Evolutionary conservation across 2,888 invertebrate species (phyloP), one percentile per base, ranked within the genome.

Genomic region (Panorpa germanica): DNA sequence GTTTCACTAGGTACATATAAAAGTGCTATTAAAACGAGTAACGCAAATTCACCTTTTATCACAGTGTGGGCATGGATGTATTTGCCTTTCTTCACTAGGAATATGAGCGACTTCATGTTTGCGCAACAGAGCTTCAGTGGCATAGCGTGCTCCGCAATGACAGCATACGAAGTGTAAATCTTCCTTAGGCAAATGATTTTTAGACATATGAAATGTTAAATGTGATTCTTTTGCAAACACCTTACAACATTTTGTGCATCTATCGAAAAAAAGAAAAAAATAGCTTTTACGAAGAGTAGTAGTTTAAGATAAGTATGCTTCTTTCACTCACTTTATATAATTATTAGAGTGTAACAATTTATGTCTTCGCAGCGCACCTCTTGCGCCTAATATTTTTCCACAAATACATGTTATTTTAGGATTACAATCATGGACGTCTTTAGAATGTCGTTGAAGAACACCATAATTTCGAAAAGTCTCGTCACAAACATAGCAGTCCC

Each of bases 121-220:
- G n/a, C 41, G 35, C 14, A 46, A 34, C 19, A 46, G 36, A 20
- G 43, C 40, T 17, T 44, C 43, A 23, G 43, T 41, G 27, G 45
- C 44, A 32, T 45, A 46, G 6, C 45, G 35, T 4, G 44, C 34
- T 5, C 43, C 43, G 35, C 46, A 46, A 33, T 46, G 44, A 32
- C 45, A 45, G 27, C 46, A 46, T 4, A 44, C 43, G 31, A 40
- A 46, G 6, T 45, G 46, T 33, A 44, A 43, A 32, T 45, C 40
- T 25, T 46, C 45, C 35, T 45, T 46, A 7, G 46, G 46, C 29
- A 45, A 35, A 37, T 46, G 46, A 9, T 42, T 40, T 23, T 43
- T 37, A n/a, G n/a, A n/a, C 26, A 41, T 39, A 35, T 46, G 46
- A 9, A 41, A 32, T 24, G 42, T 39, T 24, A 44, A 38, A 10